A percentile compares a stretch with the other conserved stretches of the same genome.
These are phyloP conservation scores for Melanogrammus aeglefinus DNA, from an alignment of 2,797 vertebrate genomes.

Conservation along the genomic window DNA sequence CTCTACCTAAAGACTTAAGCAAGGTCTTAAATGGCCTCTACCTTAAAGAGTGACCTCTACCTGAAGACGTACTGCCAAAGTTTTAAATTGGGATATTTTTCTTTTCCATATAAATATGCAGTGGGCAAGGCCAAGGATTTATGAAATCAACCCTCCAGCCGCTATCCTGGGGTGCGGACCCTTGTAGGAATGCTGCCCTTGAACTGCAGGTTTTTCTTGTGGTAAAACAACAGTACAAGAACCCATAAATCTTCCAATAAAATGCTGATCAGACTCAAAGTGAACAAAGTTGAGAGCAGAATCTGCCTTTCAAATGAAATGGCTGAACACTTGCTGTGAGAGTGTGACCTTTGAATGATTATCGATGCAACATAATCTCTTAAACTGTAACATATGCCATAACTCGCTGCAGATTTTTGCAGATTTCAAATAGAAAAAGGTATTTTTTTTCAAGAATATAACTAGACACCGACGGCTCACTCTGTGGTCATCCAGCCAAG, in stretches of 20 bases:
- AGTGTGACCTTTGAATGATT: not conserved
- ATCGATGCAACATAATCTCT: not conserved
- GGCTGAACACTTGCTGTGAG: not conserved
- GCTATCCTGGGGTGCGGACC: slow-evolving; percentile 14
- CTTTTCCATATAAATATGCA: slow-evolving; percentile 16
- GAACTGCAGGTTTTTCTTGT: slow-evolving; percentile 15
- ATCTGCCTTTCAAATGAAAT: not conserved
- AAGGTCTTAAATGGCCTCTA: too few species aligned
- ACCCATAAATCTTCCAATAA: slow-evolving; percentile 11
- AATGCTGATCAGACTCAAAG: not conserved
- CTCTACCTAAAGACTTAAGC: too few species aligned
- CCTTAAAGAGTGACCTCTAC: not conserved
- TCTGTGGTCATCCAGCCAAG: not conserved
- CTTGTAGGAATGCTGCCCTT: slow-evolving; percentile 8
- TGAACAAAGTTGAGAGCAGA: not conserved
- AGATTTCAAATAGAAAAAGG: not conserved
- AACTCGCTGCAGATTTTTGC: not conserved
- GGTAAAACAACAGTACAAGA: slow-evolving; percentile 22
- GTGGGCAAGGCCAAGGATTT: slow-evolving; percentile 24
- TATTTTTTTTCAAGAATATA: not conserved
- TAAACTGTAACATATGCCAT: not conserved
- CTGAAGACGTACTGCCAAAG: slow-evolving; percentile 17
- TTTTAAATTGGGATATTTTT: slow-evolving; percentile 30
- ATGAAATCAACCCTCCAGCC: slow-evolving; percentile 15
- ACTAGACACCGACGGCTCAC: not conserved